phyloP scores from a whole-genome alignment of 2,797 vertebrate genomes.

The Peromyscus nudipes region DNA sequence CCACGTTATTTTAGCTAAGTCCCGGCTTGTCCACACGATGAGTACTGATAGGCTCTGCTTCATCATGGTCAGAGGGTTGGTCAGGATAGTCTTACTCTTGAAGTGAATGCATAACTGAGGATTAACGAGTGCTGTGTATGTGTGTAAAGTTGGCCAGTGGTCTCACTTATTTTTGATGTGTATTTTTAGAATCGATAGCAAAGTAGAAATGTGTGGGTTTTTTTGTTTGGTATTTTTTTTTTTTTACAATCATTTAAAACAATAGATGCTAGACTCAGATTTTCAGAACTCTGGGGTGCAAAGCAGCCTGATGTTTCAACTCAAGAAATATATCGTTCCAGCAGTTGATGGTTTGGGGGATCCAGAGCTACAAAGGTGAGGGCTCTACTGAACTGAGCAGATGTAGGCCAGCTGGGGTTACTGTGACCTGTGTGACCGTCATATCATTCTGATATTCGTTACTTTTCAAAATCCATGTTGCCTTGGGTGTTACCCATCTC shows the following conservation, averaged over 20 bases:
- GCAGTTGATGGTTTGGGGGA: too few relatives aligned
- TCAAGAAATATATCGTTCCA: background rate
- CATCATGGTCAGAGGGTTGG: background rate
- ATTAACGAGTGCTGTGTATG: background rate
- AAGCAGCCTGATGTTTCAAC: background rate
- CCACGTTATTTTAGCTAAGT: slow-evolving; percentile 4
- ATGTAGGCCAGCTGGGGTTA: background rate
- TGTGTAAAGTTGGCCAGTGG: background rate
- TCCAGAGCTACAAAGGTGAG: background rate
- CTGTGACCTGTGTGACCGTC: background rate
- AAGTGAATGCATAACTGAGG: background rate
- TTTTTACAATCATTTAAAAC: background rate
- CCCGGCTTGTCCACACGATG: background rate
- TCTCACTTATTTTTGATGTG: background rate
- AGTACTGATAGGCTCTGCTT: background rate
- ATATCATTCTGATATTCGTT: too few relatives aligned
- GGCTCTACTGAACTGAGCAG: background rate
- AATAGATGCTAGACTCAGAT: background rate
- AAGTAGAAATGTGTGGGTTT: background rate
- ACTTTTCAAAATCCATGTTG: background rate
- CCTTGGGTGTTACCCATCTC: background rate
- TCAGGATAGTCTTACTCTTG: background rate
- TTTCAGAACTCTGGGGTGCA: background rate
- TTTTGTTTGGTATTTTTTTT: background rate
- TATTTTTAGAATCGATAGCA: background rate